A percentile compares a stretch with the other conserved stretches of the same genome.
phyloP scores from a whole-genome alignment of 2,113 vertebrate species.

The Hiodon tergisus region DNA sequence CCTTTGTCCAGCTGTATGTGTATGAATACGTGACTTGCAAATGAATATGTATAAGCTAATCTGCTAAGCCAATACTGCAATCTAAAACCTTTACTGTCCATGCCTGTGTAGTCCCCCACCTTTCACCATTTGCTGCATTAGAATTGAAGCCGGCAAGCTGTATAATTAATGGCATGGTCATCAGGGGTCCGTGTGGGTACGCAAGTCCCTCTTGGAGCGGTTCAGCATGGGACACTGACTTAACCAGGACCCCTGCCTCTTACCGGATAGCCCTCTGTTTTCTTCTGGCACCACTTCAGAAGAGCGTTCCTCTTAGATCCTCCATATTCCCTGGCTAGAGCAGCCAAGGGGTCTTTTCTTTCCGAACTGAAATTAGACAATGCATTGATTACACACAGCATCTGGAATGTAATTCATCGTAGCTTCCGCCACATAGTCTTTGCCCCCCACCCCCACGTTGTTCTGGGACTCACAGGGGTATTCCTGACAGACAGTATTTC shows the following conservation, averaged over 20 bases:
- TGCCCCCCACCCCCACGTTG: background rate
- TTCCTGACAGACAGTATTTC: conserved; percentile 20
- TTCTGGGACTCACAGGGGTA: conserved; percentile 24
- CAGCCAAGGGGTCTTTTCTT: conserved; percentile 90
- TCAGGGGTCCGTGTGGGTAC: background rate
- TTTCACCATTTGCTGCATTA: too few relatives aligned
- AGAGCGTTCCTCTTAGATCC: conserved; percentile 96
- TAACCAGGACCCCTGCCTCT: conserved; percentile 52
- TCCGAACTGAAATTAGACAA: conserved; percentile 79
- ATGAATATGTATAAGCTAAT: too few relatives aligned
- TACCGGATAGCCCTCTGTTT: conserved; percentile 93
- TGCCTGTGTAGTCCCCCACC: background rate
- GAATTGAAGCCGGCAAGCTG: background rate
- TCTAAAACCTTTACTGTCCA: too few relatives aligned
- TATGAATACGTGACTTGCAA: background rate
- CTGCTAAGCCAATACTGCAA: too few relatives aligned
- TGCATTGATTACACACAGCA: conserved; percentile 32
- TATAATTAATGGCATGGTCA: background rate
- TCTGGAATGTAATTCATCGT: conserved; percentile 12
- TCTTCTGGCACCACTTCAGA: conserved; percentile 97
- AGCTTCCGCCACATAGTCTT: background rate
- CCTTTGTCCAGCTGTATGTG: background rate
- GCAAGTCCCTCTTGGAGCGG: background rate
- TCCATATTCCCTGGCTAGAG: conserved; percentile 87
- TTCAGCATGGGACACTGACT: background rate